These are phyloP conservation scores for Lateolabrax maculatus DNA, from an alignment of 2,797 vertebrate genomes.

Conservation along the genomic window DNA sequence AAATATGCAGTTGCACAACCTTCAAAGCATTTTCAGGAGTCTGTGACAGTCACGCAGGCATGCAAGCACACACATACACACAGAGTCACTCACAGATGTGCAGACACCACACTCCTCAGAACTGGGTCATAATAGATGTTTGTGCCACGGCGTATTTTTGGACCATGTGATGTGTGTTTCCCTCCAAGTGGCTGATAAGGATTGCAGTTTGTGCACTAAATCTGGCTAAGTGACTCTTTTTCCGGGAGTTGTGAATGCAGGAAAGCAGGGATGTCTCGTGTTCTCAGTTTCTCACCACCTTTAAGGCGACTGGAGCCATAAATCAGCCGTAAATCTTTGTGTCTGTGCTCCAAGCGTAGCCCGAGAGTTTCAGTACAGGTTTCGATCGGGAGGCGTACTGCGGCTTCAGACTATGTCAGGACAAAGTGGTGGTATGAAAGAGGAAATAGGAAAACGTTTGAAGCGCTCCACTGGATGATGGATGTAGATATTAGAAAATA, in stretches of 20 bases:
- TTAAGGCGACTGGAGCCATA: constrained; percentile 37
- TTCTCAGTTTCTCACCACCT: constrained; percentile 49
- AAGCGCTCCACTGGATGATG: constrained; percentile 1
- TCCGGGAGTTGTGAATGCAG: constrained; percentile 21
- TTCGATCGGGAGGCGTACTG: constrained; percentile 11
- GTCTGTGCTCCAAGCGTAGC: constrained; percentile 9
- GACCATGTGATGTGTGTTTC: constrained; percentile 39
- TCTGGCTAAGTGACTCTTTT: constrained; percentile 22
- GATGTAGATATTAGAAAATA: neutral
- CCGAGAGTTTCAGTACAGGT: constrained; percentile 26
- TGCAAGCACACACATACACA: constrained; percentile 1
- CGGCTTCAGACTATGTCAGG: constrained; percentile 19
- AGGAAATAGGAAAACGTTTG: neutral
- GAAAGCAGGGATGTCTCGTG: constrained; percentile 18
- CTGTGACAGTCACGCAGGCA: constrained; percentile 42
- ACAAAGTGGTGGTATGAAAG: constrained; percentile 1
- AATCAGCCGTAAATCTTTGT: constrained; percentile 54
- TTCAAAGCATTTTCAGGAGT: constrained; percentile 57
- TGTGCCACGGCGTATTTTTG: constrained; percentile 56
- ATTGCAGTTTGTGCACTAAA: constrained; percentile 18
- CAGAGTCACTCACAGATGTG: constrained; percentile 43
- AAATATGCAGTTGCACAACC: constrained; percentile 67
- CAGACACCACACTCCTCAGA: constrained; percentile 35
- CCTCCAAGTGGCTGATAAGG: constrained; percentile 48
- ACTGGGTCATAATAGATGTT: constrained; percentile 61